Evolutionary conservation across 2,797 vertebrate species (phyloP).

Genomic region (Xenopus petersii): DNA sequence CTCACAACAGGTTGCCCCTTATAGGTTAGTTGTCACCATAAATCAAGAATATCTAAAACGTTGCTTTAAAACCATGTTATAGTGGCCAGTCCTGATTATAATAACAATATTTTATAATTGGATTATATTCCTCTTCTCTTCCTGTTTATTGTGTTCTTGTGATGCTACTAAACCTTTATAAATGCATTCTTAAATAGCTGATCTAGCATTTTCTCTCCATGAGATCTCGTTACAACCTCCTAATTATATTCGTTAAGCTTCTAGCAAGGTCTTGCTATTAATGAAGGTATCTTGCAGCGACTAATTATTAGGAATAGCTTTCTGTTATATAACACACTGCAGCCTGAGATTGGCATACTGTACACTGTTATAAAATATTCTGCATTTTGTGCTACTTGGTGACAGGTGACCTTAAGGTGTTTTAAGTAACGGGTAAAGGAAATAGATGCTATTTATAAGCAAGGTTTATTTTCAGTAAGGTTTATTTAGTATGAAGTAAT

Average conservation of each 20-base stretch:
- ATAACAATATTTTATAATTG: neutral
- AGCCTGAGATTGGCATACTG: neutral
- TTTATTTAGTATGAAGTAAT: too few relatives aligned
- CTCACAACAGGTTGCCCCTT: too few relatives aligned
- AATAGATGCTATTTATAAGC: too few relatives aligned
- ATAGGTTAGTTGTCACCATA: too few relatives aligned
- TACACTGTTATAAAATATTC: neutral
- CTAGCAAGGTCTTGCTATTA: conserved; percentile 22
- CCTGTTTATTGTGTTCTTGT: conserved; percentile 5
- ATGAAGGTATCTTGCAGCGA: conserved; percentile 24
- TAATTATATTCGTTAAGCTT: conserved; percentile 38
- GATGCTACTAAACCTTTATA: conserved; percentile 29
- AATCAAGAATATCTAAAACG: too few relatives aligned
- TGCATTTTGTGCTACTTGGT: too few relatives aligned
- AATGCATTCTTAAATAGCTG: conserved; percentile 8
- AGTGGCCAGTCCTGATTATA: neutral
- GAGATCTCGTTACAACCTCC: conserved; percentile 30
- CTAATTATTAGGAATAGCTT: conserved; percentile 30
- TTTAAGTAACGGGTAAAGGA: too few relatives aligned
- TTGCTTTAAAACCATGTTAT: neutral
- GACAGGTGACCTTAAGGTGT: too few relatives aligned
- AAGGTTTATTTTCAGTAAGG: too few relatives aligned
- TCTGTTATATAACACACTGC: conserved; percentile 25
- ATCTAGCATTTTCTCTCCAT: conserved; percentile 26
- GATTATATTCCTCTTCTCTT: neutral